Conservation (phyloP, 2,888 invertebrate species). For the Lasius platythorax region DNA sequence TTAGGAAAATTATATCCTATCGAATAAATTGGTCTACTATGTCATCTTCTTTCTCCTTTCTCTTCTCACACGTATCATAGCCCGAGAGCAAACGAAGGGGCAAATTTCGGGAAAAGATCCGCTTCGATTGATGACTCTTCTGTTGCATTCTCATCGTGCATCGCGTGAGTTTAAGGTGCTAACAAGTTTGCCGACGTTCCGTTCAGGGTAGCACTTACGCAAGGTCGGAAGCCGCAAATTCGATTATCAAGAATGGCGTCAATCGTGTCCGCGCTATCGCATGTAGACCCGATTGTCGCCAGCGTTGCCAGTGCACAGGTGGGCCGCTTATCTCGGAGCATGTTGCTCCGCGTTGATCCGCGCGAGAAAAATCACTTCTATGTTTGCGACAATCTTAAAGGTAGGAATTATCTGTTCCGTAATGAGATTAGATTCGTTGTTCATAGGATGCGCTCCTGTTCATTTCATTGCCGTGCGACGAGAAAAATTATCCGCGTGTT, state of each 20-base stretch:
- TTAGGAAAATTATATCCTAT: neutral
- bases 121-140: neutral
- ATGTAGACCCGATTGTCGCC: constrained; percentile 62
- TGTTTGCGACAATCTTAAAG: constrained; percentile 47
- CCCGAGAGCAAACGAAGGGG: neutral
- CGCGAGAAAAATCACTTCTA: constrained; percentile 55
- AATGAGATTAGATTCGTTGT: neutral
- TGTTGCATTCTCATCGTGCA: neutral
- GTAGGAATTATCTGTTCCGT: constrained; percentile 12
- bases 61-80: neutral
- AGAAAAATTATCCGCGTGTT: neutral
- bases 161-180: constrained; percentile 1
- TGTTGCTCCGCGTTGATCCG: constrained; percentile 53
- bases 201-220: constrained; percentile 75
- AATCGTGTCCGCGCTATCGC: constrained; percentile 76
- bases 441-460: neutral
- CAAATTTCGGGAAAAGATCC: neutral
- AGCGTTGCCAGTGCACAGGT: constrained; percentile 43
- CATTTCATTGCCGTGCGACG: neutral
- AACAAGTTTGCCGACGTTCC: constrained; percentile 42
- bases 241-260: constrained; percentile 82
- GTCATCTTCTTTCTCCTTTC: neutral
- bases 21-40: neutral
- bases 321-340: constrained; percentile 59
- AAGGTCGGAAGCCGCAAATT: constrained; percentile 83